Evolutionary conservation across 2,113 vertebrate genomes (phyloP).

Genomic region (Tyto alba): DNA sequence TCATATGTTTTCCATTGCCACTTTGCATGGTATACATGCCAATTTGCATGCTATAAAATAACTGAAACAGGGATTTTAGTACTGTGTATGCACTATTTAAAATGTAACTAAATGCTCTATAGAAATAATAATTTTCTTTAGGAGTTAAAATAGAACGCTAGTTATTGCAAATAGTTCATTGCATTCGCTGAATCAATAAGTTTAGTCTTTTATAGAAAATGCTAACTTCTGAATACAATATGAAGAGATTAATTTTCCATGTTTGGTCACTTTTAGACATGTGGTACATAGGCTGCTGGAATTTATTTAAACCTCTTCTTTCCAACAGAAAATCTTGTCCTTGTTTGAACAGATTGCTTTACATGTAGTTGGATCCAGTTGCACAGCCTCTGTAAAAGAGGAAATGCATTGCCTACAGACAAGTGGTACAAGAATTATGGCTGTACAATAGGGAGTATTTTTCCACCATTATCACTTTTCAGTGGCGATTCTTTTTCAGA

Average conservation of each 20-base stretch:
- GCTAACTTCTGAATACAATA: not conserved
- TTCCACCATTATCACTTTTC: slow-evolving; percentile 65
- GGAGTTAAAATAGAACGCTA: not conserved
- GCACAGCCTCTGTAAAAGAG: slow-evolving; percentile 3
- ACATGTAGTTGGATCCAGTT: slow-evolving; percentile 23
- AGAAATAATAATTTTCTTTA: not conserved
- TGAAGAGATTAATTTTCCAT: not conserved
- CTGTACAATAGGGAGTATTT: slow-evolving; percentile 49
- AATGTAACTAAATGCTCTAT: not conserved
- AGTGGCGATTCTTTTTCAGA: slow-evolving; percentile 62
- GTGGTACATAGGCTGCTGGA: slow-evolving; percentile 1
- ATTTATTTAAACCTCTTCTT: not conserved
- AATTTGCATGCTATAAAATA: not conserved
- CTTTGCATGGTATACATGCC: not conserved
- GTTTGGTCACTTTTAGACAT: not conserved
- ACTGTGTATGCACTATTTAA: not conserved
- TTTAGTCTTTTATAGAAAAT: not conserved
- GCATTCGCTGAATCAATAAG: not conserved
- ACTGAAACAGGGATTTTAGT: not conserved
- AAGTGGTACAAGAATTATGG: slow-evolving; percentile 42
- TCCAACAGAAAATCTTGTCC: slow-evolving; percentile 26
- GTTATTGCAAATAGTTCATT: not conserved
- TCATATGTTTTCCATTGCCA: not conserved
- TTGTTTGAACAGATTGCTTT: not conserved
- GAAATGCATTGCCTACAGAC: not conserved